Base-by-base conservation (phyloP, 2,113 vertebrate genomes). In the Zosterops borbonicus region DNA sequence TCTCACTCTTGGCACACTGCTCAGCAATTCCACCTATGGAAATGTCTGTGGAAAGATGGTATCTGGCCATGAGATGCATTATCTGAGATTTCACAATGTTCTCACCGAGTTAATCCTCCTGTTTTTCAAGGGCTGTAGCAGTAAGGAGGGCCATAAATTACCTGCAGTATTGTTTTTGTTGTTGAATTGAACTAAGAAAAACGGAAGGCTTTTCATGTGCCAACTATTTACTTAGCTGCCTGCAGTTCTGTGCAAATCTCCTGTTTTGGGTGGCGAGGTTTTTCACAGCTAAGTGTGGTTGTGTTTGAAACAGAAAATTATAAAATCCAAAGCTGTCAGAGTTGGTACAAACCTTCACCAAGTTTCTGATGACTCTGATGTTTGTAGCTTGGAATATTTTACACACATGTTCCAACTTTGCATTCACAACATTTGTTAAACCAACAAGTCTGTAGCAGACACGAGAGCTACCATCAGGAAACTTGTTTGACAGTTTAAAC, bases 401-500 rank as follows among this genome's bases (percentile, higher is more conserved):
- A 8, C 91, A 87, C 96, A 96, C 89, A 49, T 96, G 92, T 97
- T 96, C 95, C 31, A 33, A 47, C 87, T 96, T 96, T 87, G 77
- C 83, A 53, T 96, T 84, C 95, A 68, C 87, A 92, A 65, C 81
- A 62, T 96, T 96, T 95, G 89, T 78, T 94, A 95, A 97, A 92
- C 81, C 89, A 91, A 58, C 89, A 92, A 94, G 96, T 24, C 93
- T 94, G 91, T 21, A 53, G 93, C 89, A 95, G 92, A 92, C 92
- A 76, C 76, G 74, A 96, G 65, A 86, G 93, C 96, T 97, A 95
- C 96, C 96, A 96, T 94, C 94, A 95, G 96, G 94, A 92, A 91
- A 89, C 94, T 96, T 95, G 96, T 97, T 95, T 97, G 96, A 97
- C 96, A 96, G 94, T 89, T 97, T 79, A 87, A 97, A 96, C 96